Conservation (phyloP, 2,113 vertebrate species). For the Ciconia boyciana region DNA sequence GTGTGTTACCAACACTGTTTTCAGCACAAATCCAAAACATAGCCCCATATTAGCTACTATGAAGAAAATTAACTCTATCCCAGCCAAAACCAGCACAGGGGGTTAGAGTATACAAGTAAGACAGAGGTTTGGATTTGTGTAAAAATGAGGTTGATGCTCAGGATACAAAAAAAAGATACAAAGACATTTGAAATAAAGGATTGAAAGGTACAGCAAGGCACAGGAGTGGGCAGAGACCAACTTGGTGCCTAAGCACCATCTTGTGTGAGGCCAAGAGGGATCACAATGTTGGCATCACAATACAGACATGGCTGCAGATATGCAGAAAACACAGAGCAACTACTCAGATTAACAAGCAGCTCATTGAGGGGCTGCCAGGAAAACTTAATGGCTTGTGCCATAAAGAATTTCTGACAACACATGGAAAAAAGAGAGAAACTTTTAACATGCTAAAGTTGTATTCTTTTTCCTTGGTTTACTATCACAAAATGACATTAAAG, state of each 20-base stretch:
- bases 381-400: neutral
- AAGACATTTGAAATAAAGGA: neutral
- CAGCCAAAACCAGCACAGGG: too few species aligned
- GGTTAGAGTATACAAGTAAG: neutral
- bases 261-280: neutral
- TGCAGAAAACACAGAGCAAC: neutral
- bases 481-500: neutral
- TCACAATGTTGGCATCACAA: neutral
- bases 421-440: neutral
- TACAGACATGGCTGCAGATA: neutral
- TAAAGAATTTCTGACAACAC: neutral
- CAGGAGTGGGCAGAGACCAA: neutral
- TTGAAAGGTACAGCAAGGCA: neutral
- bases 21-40: too few species aligned
- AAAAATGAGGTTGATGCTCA: neutral
- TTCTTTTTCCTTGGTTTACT: neutral
- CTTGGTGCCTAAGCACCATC: neutral
- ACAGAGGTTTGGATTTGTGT: neutral
- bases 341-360: neutral
- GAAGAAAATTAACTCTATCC: too few species aligned
- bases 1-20: too few species aligned
- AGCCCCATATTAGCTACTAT: too few species aligned
- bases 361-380: neutral
- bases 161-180: fast-evolving
- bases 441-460: neutral